Percentiles rank a stretch among this genome's conserved stretches.
Evolutionary conservation across 2,797 vertebrate species (phyloP).

Genomic region (Argyrosomus regius): DNA sequence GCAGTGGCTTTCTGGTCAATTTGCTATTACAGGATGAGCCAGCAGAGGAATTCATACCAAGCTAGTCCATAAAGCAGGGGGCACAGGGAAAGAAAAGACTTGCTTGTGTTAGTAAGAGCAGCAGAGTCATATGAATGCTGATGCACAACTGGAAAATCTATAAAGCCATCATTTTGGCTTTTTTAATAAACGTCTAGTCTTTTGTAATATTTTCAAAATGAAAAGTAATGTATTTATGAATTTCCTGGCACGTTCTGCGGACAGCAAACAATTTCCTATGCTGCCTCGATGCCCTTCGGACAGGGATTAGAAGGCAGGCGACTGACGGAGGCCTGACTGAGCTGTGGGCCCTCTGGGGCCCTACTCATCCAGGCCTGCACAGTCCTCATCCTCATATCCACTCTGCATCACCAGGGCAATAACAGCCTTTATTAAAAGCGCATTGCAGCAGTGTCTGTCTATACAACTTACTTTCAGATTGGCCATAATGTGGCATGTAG

Average conservation of each 20-base stretch:
- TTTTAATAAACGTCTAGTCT: constrained; percentile 86
- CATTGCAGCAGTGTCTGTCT: constrained; percentile 81
- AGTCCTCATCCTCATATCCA: constrained; percentile 82
- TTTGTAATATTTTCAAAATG: constrained; percentile 88
- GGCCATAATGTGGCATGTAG: constrained; percentile 81
- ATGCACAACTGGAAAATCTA: constrained; percentile 83
- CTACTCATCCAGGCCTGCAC: constrained; percentile 77
- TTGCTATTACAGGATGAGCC: constrained; percentile 79
- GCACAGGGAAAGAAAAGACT: constrained; percentile 72
- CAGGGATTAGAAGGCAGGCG: constrained; percentile 85
- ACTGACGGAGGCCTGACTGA: constrained; percentile 81
- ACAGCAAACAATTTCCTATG: constrained; percentile 89
- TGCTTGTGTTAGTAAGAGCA: constrained; percentile 77
- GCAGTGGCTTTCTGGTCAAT: constrained; percentile 79
- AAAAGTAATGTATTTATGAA: constrained; percentile 89
- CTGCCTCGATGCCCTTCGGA: constrained; percentile 82
- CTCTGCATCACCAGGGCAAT: constrained; percentile 83
- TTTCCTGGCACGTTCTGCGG: constrained; percentile 87
- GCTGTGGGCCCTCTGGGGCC: constrained; percentile 80
- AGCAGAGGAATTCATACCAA: constrained; percentile 76
- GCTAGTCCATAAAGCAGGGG: constrained; percentile 71
- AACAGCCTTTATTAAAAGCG: constrained; percentile 89
- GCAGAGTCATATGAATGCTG: constrained; percentile 73
- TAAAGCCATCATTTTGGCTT: constrained; percentile 86
- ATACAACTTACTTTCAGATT: constrained; percentile 80